Evolutionary conservation across 2,888 invertebrate species (phyloP).

Genomic region (Epirrhoe tristata): DNA sequence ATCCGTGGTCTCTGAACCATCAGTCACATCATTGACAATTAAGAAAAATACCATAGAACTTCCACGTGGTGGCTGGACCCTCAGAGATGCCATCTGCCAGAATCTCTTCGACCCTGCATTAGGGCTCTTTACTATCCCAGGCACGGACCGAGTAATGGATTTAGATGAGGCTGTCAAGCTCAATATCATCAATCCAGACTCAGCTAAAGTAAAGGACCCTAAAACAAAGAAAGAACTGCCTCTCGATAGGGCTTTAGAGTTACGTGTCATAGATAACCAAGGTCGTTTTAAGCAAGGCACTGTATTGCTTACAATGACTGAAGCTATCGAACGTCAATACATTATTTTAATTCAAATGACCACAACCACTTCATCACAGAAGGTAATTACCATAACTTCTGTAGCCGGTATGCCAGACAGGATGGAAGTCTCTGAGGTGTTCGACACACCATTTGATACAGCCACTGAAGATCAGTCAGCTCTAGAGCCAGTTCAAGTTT

Average conservation of each 20-base stretch:
- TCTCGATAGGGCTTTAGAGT: conserved; percentile 90
- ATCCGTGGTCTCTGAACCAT: conserved; percentile 75
- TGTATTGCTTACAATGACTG: conserved; percentile 88
- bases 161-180: conserved; percentile 95
- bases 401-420: conserved; percentile 89
- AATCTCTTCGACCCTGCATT: conserved; percentile 92
- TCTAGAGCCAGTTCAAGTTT: conserved; percentile 89
- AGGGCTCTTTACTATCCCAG: conserved; percentile 94
- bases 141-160: conserved; percentile 93
- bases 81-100: conserved; percentile 93
- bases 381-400: conserved; percentile 90
- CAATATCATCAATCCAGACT: conserved; percentile 93
- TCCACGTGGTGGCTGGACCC: conserved; percentile 93
- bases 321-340: conserved; percentile 88
- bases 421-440: conserved; percentile 87
- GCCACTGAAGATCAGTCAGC: conserved; percentile 69
- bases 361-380: conserved; percentile 81
- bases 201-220: conserved; percentile 93
- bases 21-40: conserved; percentile 78
- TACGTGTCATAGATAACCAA: conserved; percentile 90
- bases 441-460: conserved; percentile 53
- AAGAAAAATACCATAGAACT: conserved; percentile 91
- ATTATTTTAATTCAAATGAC: conserved; percentile 86
- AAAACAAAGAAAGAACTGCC: conserved; percentile 88
- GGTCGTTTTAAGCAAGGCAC: conserved; percentile 89